These are phyloP conservation scores for Agriopis leucophaearia DNA, from an alignment of 2,888 invertebrate species.

Conservation along the genomic window DNA sequence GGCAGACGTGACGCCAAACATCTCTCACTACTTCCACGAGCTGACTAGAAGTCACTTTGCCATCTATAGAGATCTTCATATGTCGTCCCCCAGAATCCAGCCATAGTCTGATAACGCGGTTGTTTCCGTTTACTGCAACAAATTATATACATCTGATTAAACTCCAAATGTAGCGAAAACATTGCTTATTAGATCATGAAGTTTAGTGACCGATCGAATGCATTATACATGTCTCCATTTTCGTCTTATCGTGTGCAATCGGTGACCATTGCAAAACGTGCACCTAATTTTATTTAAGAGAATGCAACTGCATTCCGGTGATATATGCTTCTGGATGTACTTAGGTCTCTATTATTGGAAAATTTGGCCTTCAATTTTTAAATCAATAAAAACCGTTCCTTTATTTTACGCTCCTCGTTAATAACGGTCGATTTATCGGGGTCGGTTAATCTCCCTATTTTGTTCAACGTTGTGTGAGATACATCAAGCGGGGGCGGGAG, in stretches of 20 bases:
- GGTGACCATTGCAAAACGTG: slow-evolving; percentile 12
- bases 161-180: background rate
- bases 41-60: slow-evolving; percentile 75
- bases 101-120: slow-evolving; percentile 86
- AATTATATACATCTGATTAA: slow-evolving; percentile 14
- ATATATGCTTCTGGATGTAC: background rate
- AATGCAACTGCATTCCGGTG: background rate
- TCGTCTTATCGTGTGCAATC: slow-evolving; percentile 12
- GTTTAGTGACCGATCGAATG: background rate
- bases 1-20: slow-evolving; percentile 89
- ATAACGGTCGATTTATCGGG: slow-evolving; percentile 30
- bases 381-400: slow-evolving; percentile 1
- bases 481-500: slow-evolving; percentile 18
- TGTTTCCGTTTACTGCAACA: slow-evolving; percentile 83
- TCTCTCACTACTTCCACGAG: slow-evolving; percentile 73
- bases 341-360: background rate
- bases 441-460: slow-evolving; percentile 37
- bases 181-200: slow-evolving; percentile 10
- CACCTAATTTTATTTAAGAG: background rate
- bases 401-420: background rate
- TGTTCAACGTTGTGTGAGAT: slow-evolving; percentile 33
- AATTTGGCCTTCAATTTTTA: slow-evolving; percentile 6
- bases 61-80: slow-evolving; percentile 86
- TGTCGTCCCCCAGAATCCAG: slow-evolving; percentile 84
- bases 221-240: slow-evolving; percentile 19